These are phyloP conservation scores for Hylaeus volcanicus DNA, from an alignment of 1,140 invertebrate species.

Conservation along the genomic window DNA sequence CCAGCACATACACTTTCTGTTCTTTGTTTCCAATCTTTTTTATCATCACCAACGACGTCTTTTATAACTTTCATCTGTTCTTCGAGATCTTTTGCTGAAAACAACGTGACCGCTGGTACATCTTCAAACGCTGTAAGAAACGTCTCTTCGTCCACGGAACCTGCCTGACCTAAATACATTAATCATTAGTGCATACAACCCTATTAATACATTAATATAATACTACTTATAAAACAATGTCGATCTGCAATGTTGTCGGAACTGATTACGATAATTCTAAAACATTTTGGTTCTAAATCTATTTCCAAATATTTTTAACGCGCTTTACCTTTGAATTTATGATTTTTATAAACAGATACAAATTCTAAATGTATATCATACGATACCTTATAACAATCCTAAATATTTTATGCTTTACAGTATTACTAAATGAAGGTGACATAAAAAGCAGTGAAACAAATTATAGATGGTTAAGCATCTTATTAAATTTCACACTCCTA, in stretches of 20 bases:
- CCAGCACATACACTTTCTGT: slow-evolving; percentile 88
- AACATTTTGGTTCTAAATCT: not conserved
- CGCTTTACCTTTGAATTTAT: not conserved
- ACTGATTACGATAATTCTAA: not conserved
- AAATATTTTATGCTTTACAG: not conserved
- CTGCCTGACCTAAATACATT: slow-evolving; percentile 83
- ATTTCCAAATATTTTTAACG: not conserved
- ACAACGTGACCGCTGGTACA: slow-evolving; percentile 90
- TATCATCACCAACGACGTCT: slow-evolving; percentile 88
- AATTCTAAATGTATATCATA: slow-evolving; percentile 35
- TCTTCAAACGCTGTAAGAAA: slow-evolving; percentile 93
- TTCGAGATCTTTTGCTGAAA: slow-evolving; percentile 91
- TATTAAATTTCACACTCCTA: slow-evolving; percentile 3
- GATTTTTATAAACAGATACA: not conserved
- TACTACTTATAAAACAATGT: not conserved
- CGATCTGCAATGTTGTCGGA: not conserved
- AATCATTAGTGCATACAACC: not conserved
- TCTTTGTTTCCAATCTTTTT: slow-evolving; percentile 95
- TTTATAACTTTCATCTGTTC: slow-evolving; percentile 90
- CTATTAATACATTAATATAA: not conserved
- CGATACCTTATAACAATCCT: not conserved
- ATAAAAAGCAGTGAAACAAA: slow-evolving; percentile 21
- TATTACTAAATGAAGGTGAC: not conserved
- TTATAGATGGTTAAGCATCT: slow-evolving; percentile 26
- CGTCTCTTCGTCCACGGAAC: slow-evolving; percentile 93